A percentile compares a stretch with the other conserved stretches of the same genome.
Conservation (phyloP, 2,113 vertebrate genomes). For the Nipponia nippon region DNA sequence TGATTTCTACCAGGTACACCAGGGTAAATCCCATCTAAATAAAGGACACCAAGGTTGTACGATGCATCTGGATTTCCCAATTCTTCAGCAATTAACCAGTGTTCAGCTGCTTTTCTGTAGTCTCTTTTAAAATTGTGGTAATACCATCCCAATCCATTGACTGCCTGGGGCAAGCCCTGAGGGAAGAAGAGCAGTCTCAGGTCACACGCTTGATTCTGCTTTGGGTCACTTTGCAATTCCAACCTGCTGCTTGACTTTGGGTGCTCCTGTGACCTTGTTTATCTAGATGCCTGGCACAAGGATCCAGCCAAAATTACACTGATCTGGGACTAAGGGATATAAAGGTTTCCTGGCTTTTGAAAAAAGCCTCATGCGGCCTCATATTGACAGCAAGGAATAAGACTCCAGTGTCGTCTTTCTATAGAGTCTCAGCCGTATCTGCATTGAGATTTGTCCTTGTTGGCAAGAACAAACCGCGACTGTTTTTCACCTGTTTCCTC, state of each 20-base stretch:
- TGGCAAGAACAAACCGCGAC: background rate
- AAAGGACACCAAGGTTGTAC: slow-evolving; percentile 86
- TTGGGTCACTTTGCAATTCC: background rate
- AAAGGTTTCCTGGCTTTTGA: background rate
- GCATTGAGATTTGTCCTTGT: background rate
- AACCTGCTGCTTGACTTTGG: background rate
- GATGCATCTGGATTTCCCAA: slow-evolving; percentile 84
- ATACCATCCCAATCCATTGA: slow-evolving; percentile 93
- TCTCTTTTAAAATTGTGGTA: slow-evolving; percentile 83
- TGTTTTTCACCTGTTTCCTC: background rate
- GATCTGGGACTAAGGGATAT: background rate
- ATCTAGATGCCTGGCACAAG: background rate
- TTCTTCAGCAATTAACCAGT: slow-evolving; percentile 84
- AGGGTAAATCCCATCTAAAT: slow-evolving; percentile 79
- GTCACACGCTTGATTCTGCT: background rate
- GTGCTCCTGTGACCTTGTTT: background rate
- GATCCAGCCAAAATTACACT: background rate
- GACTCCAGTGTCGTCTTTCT: background rate
- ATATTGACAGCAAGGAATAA: background rate
- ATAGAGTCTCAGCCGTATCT: background rate
- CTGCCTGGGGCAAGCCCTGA: slow-evolving; percentile 86
- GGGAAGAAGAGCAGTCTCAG: background rate
- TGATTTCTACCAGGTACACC: slow-evolving; percentile 77
- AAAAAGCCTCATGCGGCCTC: background rate
- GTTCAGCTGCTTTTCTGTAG: slow-evolving; percentile 74